Percentiles rank a stretch among this genome's conserved stretches.
Evolutionary conservation across 2,888 invertebrate genomes (phyloP).

Genomic region (Ceriagrion tenellum): DNA sequence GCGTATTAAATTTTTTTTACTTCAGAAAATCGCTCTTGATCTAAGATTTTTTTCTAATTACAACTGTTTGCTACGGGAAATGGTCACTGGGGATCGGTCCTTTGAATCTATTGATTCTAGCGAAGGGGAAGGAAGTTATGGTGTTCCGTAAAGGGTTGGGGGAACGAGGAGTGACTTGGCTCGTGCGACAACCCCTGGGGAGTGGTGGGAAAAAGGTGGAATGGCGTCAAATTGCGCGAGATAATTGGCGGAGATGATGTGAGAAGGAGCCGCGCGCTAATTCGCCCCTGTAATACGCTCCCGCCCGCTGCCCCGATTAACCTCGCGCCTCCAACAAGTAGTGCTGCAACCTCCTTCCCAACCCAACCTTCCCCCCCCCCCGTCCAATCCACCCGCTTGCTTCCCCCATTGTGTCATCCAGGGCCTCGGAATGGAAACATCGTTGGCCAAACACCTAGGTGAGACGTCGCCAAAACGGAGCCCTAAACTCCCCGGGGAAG

Average conservation of each 20-base stretch:
- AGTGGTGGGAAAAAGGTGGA: background rate
- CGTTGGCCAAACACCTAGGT: constrained; percentile 22
- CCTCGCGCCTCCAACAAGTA: constrained; percentile 19
- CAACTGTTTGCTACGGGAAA: no score
- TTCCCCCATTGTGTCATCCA: background rate
- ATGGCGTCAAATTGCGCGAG: background rate
- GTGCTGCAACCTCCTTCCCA: constrained; percentile 12
- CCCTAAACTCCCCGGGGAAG: background rate
- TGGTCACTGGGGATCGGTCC: no score
- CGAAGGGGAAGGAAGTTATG: no score
- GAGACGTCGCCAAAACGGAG: constrained; percentile 28
- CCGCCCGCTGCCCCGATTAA: background rate
- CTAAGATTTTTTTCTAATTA: no score
- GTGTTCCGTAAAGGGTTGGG: no score
- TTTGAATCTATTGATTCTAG: no score
- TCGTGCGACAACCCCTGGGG: background rate
- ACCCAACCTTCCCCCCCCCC: no score
- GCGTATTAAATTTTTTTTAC: no score
- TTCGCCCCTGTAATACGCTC: background rate
- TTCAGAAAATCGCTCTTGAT: no score
- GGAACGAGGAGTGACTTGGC: no score
- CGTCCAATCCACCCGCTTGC: no score
- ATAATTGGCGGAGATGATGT: constrained; percentile 38
- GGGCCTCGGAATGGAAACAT: constrained; percentile 28
- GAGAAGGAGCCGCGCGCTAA: constrained; percentile 23